Evolutionary conservation across 2,888 invertebrate species (phyloP).

Genomic region (Tipula confusa): DNA sequence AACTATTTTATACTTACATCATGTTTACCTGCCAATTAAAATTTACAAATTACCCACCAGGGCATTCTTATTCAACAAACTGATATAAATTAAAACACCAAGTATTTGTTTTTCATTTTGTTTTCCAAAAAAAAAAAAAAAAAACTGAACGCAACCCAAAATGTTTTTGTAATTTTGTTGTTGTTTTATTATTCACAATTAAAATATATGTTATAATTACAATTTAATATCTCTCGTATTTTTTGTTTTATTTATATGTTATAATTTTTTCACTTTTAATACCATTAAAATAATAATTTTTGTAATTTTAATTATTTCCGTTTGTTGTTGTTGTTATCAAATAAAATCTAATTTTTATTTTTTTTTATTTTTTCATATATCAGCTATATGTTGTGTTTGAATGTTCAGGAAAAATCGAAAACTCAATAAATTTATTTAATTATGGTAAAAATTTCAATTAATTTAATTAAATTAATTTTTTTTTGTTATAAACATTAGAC

Average conservation of each 20-base stretch:
- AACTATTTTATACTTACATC: background rate
- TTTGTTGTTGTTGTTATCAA: background rate
- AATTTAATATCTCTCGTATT: conserved; percentile 7
- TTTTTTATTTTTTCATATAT: too few species aligned
- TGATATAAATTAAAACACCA: background rate
- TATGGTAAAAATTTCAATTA: background rate
- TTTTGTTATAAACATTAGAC: background rate
- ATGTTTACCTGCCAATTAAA: background rate
- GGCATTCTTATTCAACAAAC: background rate
- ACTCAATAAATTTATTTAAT: background rate
- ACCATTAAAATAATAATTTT: background rate
- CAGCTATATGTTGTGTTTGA: background rate
- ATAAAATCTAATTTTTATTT: background rate
- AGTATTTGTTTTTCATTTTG: background rate
- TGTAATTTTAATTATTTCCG: background rate
- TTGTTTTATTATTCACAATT: conserved; percentile 25
- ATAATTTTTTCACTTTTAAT: background rate
- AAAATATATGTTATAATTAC: conserved; percentile 14
- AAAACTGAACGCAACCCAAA: background rate
- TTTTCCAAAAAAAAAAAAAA: background rate
- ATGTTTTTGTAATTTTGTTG: background rate
- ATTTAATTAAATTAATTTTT: background rate
- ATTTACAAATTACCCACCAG: background rate
- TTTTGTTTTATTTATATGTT: background rate
- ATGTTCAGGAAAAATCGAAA: background rate